These are phyloP conservation scores for Harpagoxenus sublaevis DNA, from an alignment of 2,888 invertebrate genomes.

Conservation along the genomic window DNA sequence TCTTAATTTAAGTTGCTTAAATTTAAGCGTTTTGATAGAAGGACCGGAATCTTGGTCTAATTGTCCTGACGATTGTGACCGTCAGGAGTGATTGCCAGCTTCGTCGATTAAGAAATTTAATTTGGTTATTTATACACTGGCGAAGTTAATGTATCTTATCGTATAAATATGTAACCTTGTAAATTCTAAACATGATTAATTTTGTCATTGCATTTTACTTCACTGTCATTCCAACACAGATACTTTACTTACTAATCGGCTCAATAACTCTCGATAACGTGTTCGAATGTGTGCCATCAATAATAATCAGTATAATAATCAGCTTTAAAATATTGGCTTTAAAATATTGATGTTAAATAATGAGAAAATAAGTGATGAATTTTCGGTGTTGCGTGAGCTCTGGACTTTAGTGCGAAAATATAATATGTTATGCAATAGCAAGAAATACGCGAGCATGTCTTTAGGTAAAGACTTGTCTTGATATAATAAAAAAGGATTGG, in stretches of 20 bases:
- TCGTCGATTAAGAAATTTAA: no score
- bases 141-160: no score
- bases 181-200: neutral
- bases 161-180: no score
- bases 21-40: no score
- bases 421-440: neutral
- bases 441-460: neutral
- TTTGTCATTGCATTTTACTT: neutral
- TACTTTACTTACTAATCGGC: neutral
- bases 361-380: neutral
- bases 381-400: neutral
- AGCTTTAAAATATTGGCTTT: neutral
- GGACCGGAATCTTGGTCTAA: no score
- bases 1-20: no score
- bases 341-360: conserved; percentile 2
- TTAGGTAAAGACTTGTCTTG: neutral
- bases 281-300: neutral
- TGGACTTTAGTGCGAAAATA: neutral
- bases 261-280: neutral
- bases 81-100: no score
- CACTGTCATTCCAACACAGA: neutral
- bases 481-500: neutral
- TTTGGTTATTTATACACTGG: no score
- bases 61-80: no score
- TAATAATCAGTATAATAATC: neutral